Evolutionary conservation across 2,888 invertebrate species (phyloP), one percentile per base, ranked within the genome.

Genomic region (Drosophila pegasa): DNA sequence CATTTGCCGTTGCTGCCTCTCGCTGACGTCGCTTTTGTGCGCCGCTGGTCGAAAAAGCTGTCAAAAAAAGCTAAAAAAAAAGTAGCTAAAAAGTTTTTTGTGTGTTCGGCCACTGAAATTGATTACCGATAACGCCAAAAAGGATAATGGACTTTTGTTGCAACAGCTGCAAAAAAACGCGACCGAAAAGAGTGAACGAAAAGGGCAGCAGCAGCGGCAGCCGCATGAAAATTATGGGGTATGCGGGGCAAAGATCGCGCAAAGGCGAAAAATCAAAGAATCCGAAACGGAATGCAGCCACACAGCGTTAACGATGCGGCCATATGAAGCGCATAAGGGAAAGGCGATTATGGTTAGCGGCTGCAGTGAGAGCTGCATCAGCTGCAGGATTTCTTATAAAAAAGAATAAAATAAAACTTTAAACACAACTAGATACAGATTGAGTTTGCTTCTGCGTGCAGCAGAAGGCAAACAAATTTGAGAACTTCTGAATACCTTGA

Each of bases 71-170:
- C 38, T 25, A 10, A 37, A 37, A 52, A 38, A 37, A 33, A 22
- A 52, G 33, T 22, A 27, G 31, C 38, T 9, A 38, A 69, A 38
- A 66, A 52, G 35, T 60, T 60, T 41, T 41, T 52, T 38, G 52
- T 29, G 51, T 52, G 59, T 45, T 58, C 69, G 76, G 69, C 70
- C 74, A 76, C 71, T 74, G 88, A 86, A 83, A 83, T 83, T 83
- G 83, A 83, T 83, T 88, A 83, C 88, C 83, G 87, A 83, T 83
- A 83, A 82, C 76, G 77, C 87, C 80, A 73, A 79, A 88, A 79
- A 74, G 88, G 88, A 88, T 83, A 83, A 83, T 83, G 88, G 83
- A 88, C 87, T 86, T 83, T 88, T 88, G 83, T 82, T 71, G 50
- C 65, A 65, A 27, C 78, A 58, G 73, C 68, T 71, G 75, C 71